Evolutionary conservation across 2,888 invertebrate species (phyloP).

Genomic region (Oscheius myriophilus): DNA sequence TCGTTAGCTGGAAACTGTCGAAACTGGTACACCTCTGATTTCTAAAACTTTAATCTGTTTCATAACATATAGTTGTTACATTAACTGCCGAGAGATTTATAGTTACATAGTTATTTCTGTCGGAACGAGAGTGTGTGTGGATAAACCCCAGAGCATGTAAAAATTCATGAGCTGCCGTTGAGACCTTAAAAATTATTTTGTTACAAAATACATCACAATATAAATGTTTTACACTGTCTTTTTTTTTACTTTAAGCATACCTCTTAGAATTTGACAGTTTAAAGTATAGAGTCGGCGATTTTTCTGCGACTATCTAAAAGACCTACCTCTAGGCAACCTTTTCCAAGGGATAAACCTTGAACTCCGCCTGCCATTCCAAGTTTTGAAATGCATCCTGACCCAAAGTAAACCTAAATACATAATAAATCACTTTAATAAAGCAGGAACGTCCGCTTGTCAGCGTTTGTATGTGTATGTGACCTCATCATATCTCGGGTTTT

Average conservation of each 20-base stretch:
- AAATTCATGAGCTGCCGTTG: no score
- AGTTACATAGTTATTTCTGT: not conserved
- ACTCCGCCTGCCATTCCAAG: not conserved
- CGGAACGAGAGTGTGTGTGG: not conserved
- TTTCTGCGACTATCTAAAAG: no score
- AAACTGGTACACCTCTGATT: not conserved
- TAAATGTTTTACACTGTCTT: no score
- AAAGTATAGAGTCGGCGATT: no score
- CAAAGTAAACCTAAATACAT: not conserved
- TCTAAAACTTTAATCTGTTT: not conserved
- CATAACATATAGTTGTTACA: not conserved
- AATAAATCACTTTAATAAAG: no score
- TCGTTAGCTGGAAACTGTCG: not conserved
- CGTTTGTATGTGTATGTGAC: no score
- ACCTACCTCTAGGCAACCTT: not conserved
- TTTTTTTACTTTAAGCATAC: no score
- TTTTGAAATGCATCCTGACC: not conserved
- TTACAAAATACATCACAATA: no score
- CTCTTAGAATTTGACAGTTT: no score
- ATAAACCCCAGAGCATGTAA: no score
- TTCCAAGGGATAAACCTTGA: not conserved
- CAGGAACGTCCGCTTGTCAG: no score
- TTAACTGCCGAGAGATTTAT: not conserved
- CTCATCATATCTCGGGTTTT: no score
- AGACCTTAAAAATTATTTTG: not conserved